Base-by-base conservation (phyloP, 35 echinoderm and acorn worm species). In the Acanthaster planci region DNA sequence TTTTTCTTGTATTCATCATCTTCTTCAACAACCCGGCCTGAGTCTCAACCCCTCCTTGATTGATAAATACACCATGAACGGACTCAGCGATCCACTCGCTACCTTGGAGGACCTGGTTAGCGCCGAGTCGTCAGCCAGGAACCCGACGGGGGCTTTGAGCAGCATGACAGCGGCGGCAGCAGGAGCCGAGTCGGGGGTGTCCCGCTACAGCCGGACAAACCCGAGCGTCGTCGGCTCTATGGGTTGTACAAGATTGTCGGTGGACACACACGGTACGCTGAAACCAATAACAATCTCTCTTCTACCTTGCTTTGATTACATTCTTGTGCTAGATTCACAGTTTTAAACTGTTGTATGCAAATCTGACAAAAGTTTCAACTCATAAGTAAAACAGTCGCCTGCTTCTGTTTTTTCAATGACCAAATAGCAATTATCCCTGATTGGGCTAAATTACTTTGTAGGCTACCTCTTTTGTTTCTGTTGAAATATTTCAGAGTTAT, bases 61-160 rank as follows among this genome's bases (percentile, higher is more conserved):
- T 83, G 81, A 83, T 83, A 83, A 83, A 53, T 83, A 83, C 26
- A 64, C 31, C 81, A 83, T 83, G 81, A 57, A 83, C 36, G 81
- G 81, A 4, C 52, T 83, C 1, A 83, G 81, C 53, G 55, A 83
- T 83, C 81, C 81, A 83, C 81, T 83, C 36, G 29, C 81, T 15
- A 83, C 81, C 37, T 38, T 83, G 53, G 81, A 83, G 38, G 81
- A 83, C 81, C 56, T 83, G 22, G 81, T 83, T 51, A 83, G 81
- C 34, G 81, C 81, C 23, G 81, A 83, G 38, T 58, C 81, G 81
- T 72, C 64, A 31, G 23, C 81, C 31, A 32, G 81, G 56, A 56
- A 83, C 59, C 81, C 81, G 37, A 38, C 81, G 30, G 22, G 81
- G 4, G 56, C 53, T 83, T 35, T 57, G 56, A 38, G 53, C 18